Evolutionary conservation across 2,797 vertebrate species (phyloP), one percentile per base, ranked within the genome.

Genomic region (Acridotheres tristis): DNA sequence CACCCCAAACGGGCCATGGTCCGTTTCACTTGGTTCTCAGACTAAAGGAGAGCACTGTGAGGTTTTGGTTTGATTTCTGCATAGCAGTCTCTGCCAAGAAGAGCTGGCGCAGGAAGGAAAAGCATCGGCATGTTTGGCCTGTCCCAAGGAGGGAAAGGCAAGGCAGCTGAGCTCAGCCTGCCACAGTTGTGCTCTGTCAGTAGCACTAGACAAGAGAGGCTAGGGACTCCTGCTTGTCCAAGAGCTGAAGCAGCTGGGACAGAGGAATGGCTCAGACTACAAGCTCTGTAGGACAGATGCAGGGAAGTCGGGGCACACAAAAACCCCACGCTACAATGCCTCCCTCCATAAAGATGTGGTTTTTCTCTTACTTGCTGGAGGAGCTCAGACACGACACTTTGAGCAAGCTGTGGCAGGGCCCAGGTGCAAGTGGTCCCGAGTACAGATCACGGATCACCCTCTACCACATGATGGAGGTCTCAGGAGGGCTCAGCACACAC

Each of bases 211-310:
- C 76, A 85, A 89, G 30, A 67, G 74, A 89, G 32, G 40, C 54
- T 43, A 23, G 30, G 87, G 66, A 22, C 65, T n/a, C 26, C 45
- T 74, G 87, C 84, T 85, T 47, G 89, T 86, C 78, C 67, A 61
- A 65, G 58, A 90, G 78, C 80, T 77, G 86, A 72, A 74, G 59
- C 61, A 79, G 77, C 88, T 74, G 91, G 79, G 76, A 59, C 25
- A 61, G 34, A 76, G 58, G 72, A 89, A 94, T 23, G 95, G 85
- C 92, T 96, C 95, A 77, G 88, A 86, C 80, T 82, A 94, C 48
- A 71, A 53, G 55, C 73, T 76, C 66, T 18, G 40, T 30, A 67
- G 85, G 77, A 85, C 45, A 5, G 22, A 79, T 36, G 75, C 40
- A 85, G 42, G 32, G 62, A 53, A 72, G 38, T 21, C 58, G 66